Evolutionary conservation across 2,888 invertebrate species (phyloP).

Genomic region (Lottia gigantea): DNA sequence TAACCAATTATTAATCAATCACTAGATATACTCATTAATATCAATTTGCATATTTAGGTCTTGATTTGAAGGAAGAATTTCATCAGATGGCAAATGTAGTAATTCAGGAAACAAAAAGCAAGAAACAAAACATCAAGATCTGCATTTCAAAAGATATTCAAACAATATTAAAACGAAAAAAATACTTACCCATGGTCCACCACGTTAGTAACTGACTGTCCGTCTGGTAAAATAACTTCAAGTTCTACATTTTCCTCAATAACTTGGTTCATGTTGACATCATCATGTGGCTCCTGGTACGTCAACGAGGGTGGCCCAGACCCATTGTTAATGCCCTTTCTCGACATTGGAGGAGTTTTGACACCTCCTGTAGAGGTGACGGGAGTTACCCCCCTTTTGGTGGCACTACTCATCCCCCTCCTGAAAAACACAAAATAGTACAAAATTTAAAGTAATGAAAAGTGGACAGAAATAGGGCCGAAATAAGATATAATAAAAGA

Average conservation of each 20-base stretch:
- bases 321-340: conserved; percentile 38
- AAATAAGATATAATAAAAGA: no score
- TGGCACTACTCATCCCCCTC: conserved; percentile 50
- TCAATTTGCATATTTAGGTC: no score
- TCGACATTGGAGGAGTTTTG: conserved; percentile 18
- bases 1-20: no score
- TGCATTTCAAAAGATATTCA: no score
- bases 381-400: conserved; percentile 42
- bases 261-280: conserved; percentile 55
- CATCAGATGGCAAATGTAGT: no score
- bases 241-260: conserved; percentile 45
- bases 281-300: conserved; percentile 45
- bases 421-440: conserved; percentile 34
- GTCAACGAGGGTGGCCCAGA: conserved; percentile 39
- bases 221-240: conserved; percentile 41
- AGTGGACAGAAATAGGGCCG: no score
- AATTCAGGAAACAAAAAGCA: no score
- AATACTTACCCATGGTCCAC: conserved; percentile 37
- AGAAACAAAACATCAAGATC: no score
- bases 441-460: no score
- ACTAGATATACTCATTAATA: no score
- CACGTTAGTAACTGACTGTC: conserved; percentile 31
- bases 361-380: conserved; percentile 30
- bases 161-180: no score
- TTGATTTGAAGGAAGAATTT: no score